Evolutionary conservation across 2,113 vertebrate genomes (phyloP), one percentile per base, ranked within the genome.

Genomic region (Antigone vipio): DNA sequence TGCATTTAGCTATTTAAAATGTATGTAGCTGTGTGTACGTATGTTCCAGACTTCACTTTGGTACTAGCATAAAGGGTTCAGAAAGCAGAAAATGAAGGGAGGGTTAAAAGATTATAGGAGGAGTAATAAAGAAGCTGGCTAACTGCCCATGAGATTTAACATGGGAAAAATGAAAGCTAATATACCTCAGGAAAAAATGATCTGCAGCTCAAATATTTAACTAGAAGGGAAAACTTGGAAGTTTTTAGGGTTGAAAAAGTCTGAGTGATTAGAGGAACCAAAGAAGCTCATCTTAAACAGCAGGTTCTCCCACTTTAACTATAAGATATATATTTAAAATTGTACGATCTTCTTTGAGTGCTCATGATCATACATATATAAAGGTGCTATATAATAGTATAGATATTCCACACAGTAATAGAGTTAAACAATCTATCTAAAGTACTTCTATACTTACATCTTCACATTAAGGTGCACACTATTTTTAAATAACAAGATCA

Each of bases 181-280:
- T 64, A 79, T 20, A 89, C 56, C 47, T 86, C 69, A 72, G 72
- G 68, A 73, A 89, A 93, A 94, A 89, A 66, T 49, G 0, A 72
- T 92, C 40, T 30, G 9, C 69, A 93, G 64, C 66, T 94, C 60
- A 94, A 89, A 85, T 76, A 94, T 84, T 95, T 94, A 94, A 38
- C 26, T 68, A 75, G 42, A 94, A 85, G 20, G 12, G 53, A 91
- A 87, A 95, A 89, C 29, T 15, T 58, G 22, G 24, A 73, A 69
- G 32, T 35, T 93, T 84, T 89, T 38, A 85, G 35, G 20, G 22
- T 34, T 82, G 49, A 79, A 89, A 78, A 91, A 79, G 4, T 87
- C 68, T 59, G 15, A 78, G 47, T 35, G 50, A 60, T 87, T 80
- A 75, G 27, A 74, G 40, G 26, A 86, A 88, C 19, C 16, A 55